These are phyloP conservation scores for Drosophila colorata DNA, from an alignment of 2,888 invertebrate genomes.

Conservation along the genomic window DNA sequence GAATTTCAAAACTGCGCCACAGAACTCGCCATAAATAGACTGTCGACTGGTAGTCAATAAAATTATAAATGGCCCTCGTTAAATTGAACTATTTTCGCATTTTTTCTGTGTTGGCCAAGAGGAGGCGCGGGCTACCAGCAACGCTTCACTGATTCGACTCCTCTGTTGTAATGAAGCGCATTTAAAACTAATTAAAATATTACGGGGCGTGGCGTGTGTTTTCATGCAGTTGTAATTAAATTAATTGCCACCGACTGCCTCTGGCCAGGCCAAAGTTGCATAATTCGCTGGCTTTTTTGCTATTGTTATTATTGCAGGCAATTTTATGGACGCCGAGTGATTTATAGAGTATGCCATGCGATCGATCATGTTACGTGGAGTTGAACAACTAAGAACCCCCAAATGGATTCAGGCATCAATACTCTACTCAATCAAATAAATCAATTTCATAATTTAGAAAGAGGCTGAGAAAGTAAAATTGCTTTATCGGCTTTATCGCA, in stretches of 20 bases:
- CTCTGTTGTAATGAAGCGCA: constrained; percentile 59
- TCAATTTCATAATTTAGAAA: not conserved
- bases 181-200: constrained; percentile 73
- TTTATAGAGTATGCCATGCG: constrained; percentile 3
- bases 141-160: constrained; percentile 48
- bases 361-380: not conserved
- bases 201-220: constrained; percentile 63
- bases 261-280: constrained; percentile 40
- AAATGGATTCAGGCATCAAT: not conserved
- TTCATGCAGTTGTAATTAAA: constrained; percentile 68
- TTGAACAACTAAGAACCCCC: not conserved
- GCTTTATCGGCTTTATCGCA: too few relatives aligned
- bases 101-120: constrained; percentile 18
- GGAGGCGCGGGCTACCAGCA: constrained; percentile 17
- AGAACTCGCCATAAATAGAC: constrained; percentile 57
- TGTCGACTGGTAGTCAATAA: constrained; percentile 65
- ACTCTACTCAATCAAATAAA: not conserved
- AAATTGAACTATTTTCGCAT: constrained; percentile 63
- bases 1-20: constrained; percentile 62
- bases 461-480: too few relatives aligned
- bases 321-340: constrained; percentile 19
- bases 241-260: constrained; percentile 62
- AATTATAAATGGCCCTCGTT: constrained; percentile 75
- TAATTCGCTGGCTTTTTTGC: constrained; percentile 40
- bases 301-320: constrained; percentile 20